Evolutionary conservation across 2,888 invertebrate genomes (phyloP), one percentile per base, ranked within the genome.

Genomic region (Teleogryllus oceanicus): DNA sequence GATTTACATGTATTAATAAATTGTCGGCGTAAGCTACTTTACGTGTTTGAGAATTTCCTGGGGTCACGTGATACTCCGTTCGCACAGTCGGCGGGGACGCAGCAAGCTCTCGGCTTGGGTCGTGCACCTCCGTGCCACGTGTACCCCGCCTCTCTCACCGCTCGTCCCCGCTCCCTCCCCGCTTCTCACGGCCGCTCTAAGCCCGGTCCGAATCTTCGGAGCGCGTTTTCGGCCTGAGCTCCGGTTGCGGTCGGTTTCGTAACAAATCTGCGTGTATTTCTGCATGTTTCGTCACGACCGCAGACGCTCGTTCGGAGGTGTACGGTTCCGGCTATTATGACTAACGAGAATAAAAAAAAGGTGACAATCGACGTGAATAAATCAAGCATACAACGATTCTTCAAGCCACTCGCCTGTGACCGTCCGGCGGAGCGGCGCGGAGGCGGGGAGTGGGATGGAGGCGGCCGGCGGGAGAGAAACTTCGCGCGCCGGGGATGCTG

Each of bases 301-400:
- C 62, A 62, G 62, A 62, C 62, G 62, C 62, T 62, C 24, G 24
- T 37, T 62, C 62, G 62, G 62, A 62, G 62, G 62, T 62, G 62
- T 62, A 62, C 62, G 62, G 62, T 62, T 62, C 62, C 62, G 62
- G 62, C 62, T 62, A 62, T 62, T 62, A 62, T 62, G 62, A 62
- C 62, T 62, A 62, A 62, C 62, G 62, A 62, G 62, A 62, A 62
- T 13, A 62, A 62, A 62, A 62, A 62, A 18, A 62, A 62, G 62
- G 62, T 18, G 62, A 62, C 62, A 62, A 62, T 62, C 62, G 62
- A 62, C 18, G 62, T 62, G 62, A 62, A 62, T 62, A 62, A 62
- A 62, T 62, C 62, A 62, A 3, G 62, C 62, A 62, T 62, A 62
- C 62, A 62, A 62, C 62, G 62, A 62, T 62, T 62, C 62, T 62